Base-by-base conservation (phyloP, 2,888 invertebrate genomes). In the Brassicogethes aeneus region DNA sequence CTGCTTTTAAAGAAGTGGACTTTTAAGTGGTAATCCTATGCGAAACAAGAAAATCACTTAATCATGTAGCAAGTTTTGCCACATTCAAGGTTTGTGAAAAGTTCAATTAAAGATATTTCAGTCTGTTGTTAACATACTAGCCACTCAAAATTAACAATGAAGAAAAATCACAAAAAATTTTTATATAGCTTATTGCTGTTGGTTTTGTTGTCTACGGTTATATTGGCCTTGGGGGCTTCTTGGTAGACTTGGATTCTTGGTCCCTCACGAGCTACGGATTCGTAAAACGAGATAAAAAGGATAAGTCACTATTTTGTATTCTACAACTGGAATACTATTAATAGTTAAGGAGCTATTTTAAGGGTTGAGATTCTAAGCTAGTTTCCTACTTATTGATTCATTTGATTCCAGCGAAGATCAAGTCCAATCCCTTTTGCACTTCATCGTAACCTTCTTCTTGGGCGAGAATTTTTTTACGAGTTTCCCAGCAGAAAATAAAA, bases 381-480 rank as follows among this genome's bases (percentile, higher is more conserved):
- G 23, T 33, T 40, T 32, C 39, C 48, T 60, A 76, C 81, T 32
- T 79, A 69, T 53, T 77, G 76, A 48, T 74, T n/a, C n/a, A 69
- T 60, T 80, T 80, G 53, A 89, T 89, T 56, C 86, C 86, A 43
- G 85, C 87, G 65, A 81, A 89, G 66, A 90, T 90, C 60, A 88
- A 79, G 66, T 89, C 89, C 45, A 90, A 73, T 40, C 88, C 87
- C 64, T 87, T 88, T 68, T 89, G 89, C 58, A 88, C 87, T 72
- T 87, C 88, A 47, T 82, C 66, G 71, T 74, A 85, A 49, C 88
- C 88, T 55, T 81, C 75, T 65, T 88, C 88, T 67, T 85, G 78
- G 17, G 86, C 84, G 2, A 80, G 68, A 50, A 88, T 88, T 64
- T 85, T 77, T 70, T 88, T 88, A 15, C 87, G 88, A 44, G 88